Percentiles rank a stretch among this genome's conserved stretches.
Evolutionary conservation across 2,888 invertebrate species (phyloP).

Genomic region (Automeris io): DNA sequence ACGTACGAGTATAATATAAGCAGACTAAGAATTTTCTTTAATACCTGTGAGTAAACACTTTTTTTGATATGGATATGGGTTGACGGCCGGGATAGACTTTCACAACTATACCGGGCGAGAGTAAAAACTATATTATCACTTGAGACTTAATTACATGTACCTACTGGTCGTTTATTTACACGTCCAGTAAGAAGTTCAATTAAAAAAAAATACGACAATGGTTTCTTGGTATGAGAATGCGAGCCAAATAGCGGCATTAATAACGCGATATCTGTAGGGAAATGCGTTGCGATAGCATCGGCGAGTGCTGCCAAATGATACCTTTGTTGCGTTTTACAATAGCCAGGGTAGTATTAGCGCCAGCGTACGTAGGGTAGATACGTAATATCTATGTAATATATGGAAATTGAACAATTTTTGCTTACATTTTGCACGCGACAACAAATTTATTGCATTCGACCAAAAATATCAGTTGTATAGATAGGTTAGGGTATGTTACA

Average conservation of each 20-base stretch:
- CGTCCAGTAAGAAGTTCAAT: slow-evolving; percentile 27
- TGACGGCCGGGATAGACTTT: too few species aligned
- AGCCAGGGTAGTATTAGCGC: slow-evolving; percentile 30
- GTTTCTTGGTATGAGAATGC: slow-evolving; percentile 36
- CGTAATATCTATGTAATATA: slow-evolving; percentile 8
- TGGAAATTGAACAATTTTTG: slow-evolving; percentile 9
- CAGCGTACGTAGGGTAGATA: slow-evolving; percentile 10
- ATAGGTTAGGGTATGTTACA: too few species aligned
- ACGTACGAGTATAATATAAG: too few species aligned
- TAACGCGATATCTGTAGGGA: slow-evolving; percentile 66
- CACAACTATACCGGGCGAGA: too few species aligned
- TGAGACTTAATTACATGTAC: too few species aligned
- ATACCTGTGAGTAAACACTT: too few species aligned
- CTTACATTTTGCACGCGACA: neutral
- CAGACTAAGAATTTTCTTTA: too few species aligned
- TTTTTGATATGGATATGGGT: too few species aligned
- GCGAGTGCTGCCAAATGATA: slow-evolving; percentile 68
- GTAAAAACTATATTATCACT: too few species aligned
- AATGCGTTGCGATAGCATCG: slow-evolving; percentile 62
- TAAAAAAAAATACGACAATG: slow-evolving; percentile 29
- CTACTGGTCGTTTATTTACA: too few species aligned
- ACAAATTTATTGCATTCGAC: too few species aligned
- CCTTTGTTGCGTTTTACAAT: slow-evolving; percentile 64
- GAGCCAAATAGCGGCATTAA: slow-evolving; percentile 66
- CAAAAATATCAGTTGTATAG: too few species aligned